Conservation (phyloP, 2,888 invertebrate genomes). For the Pachliopta kotzebuea region DNA sequence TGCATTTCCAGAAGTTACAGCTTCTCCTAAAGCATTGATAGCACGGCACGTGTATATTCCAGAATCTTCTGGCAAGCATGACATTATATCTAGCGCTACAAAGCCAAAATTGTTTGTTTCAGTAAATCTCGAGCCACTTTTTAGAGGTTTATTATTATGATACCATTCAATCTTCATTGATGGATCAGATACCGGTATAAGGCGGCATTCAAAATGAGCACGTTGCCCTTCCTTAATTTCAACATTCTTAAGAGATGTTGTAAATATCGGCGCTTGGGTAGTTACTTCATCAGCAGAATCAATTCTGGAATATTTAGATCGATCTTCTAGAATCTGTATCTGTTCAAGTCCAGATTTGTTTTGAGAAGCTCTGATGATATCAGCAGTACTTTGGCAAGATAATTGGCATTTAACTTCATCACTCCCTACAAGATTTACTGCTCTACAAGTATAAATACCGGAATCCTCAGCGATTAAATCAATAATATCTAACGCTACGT, state of each 20-base stretch:
- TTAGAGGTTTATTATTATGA: slow-evolving; percentile 93
- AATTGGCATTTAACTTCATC: slow-evolving; percentile 91
- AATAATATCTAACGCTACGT: slow-evolving; percentile 97
- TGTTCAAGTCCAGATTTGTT: slow-evolving; percentile 94
- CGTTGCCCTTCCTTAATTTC: slow-evolving; percentile 97
- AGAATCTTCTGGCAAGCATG: slow-evolving; percentile 97
- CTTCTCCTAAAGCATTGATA: slow-evolving; percentile 94
- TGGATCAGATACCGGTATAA: slow-evolving; percentile 96
- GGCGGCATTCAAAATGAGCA: slow-evolving; percentile 95
- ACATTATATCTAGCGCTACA: slow-evolving; percentile 97
- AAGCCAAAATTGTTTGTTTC: slow-evolving; percentile 99
- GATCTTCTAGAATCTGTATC: slow-evolving; percentile 93
- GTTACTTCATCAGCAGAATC: slow-evolving; percentile 91
- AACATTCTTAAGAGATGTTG: slow-evolving; percentile 93
- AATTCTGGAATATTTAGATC: slow-evolving; percentile 86
- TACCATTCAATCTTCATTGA: slow-evolving; percentile 98
- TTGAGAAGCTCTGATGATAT: slow-evolving; percentile 91
- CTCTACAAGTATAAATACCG: slow-evolving; percentile 95
- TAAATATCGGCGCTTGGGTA: slow-evolving; percentile 95
- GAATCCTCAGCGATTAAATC: slow-evolving; percentile 98
- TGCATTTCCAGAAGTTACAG: slow-evolving; percentile 94
- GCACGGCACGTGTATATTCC: slow-evolving; percentile 98
- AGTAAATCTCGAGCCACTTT: slow-evolving; percentile 96
- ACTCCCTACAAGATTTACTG: slow-evolving; percentile 93
- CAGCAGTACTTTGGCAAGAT: slow-evolving; percentile 87